Conservation (phyloP, 64 coral and sea anemone species). For the Montipora efflorescens region DNA sequence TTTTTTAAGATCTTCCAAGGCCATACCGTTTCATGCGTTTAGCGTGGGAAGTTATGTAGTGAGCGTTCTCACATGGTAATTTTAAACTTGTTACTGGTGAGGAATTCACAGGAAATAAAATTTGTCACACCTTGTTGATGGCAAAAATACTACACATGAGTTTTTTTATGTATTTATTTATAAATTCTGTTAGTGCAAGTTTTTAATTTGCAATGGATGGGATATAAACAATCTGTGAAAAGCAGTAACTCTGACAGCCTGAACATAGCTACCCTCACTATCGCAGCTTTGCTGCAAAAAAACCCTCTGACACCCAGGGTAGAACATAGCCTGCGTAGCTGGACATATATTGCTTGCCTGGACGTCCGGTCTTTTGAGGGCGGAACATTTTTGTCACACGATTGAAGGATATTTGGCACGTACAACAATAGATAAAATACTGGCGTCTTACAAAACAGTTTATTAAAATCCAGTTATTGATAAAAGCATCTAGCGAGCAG, state of each 20-base stretch:
- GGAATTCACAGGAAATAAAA: not conserved
- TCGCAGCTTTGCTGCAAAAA: no score
- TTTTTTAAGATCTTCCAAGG: not conserved
- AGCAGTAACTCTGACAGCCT: not conserved
- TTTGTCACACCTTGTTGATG: not conserved
- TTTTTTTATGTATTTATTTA: not conserved
- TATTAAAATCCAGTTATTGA: not conserved
- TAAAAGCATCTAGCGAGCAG: not conserved
- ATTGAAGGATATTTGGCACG: not conserved
- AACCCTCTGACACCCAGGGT: no score
- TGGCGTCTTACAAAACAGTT: not conserved
- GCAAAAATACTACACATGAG: not conserved
- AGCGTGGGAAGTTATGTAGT: not conserved
- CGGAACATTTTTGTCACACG: not conserved
- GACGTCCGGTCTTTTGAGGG: not conserved
- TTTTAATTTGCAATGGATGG: not conserved
- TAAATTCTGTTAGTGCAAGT: not conserved
- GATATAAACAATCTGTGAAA: not conserved
- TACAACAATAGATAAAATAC: not conserved
- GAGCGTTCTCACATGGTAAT: no score
- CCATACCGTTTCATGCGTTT: not conserved
- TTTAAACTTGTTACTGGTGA: not conserved
- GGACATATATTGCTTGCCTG: not conserved
- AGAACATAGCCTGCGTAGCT: no score
- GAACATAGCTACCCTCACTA: no score